Evolutionary conservation across 2,113 vertebrate species (phyloP), one percentile per base, ranked within the genome.

Genomic region (Pao palembangensis): DNA sequence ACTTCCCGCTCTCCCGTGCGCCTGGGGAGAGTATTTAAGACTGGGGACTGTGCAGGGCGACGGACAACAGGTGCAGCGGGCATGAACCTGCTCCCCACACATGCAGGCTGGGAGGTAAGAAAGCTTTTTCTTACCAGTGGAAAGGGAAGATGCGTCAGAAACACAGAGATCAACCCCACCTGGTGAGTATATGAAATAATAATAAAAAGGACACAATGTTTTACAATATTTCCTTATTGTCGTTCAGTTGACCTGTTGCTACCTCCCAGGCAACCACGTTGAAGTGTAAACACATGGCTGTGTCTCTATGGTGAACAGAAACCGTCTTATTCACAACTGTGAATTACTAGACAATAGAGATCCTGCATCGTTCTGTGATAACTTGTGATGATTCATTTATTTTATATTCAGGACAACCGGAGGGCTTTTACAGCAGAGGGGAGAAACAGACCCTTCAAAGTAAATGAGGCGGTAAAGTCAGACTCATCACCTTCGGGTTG

Each of bases 1-100:
- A 51, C 73, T 92, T 95, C 93, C 91, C 94, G 93, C 94, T 81
- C 52, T 18, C 0, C 13, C 23, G 51, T 89, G 82, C 92, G 93
- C 93, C 83, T 42, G 42, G 15, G 52, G 34, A 3, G 34, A 67
- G 47, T 86, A 91, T 91, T 92, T 91, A 94, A 57, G 41, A 41
- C 57, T n/a, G 8, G 23, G 28, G 47, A 17, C 16, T 3, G 44
- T 43, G 48, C 58, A 64, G 70, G 43, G 54, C 51, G 54, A 17
- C 50, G 66, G 62, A 68, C 58, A 23, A 21, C 78, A 85, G 82
- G 85, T 82, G 74, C 78, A 52, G 46, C 58, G 10, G 58, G 16
- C 79, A 78, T 1, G 64, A 34, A 41, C 17, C 46, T 10, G 47
- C 19, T 23, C 44, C 63, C 34, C 18, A 6, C 3, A 2, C 46